phyloP scores from a whole-genome alignment of 1,140 invertebrate species.

The Apis florea region DNA sequence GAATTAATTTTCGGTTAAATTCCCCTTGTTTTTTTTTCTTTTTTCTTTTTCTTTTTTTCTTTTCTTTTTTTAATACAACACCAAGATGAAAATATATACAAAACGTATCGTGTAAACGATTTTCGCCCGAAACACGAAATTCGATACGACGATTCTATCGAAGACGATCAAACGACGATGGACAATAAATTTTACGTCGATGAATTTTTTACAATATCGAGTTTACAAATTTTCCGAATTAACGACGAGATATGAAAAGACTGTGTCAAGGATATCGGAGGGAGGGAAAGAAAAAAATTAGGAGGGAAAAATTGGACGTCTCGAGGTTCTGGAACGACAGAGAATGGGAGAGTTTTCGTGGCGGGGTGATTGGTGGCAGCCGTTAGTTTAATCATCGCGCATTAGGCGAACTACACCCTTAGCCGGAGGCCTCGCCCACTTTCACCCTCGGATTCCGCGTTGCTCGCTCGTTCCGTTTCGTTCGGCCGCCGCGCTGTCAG shows the following conservation, averaged over 20 bases:
- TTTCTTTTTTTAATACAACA: no score
- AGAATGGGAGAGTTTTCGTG: conserved; percentile 73
- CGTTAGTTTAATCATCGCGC: conserved; percentile 81
- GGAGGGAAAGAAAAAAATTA: conserved; percentile 15
- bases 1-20: no score
- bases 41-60: no score
- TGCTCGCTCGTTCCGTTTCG: conserved; percentile 70
- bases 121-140: neutral
- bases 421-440: conserved; percentile 71
- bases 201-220: neutral
- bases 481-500: conserved; percentile 61
- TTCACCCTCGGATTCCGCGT: conserved; percentile 75
- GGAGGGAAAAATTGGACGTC: conserved; percentile 46
- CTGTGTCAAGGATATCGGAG: conserved; percentile 10
- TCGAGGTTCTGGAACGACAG: conserved; percentile 49
- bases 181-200: neutral
- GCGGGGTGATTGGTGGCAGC: conserved; percentile 78
- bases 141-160: neutral
- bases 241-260: neutral
- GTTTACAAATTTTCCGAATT: no score
- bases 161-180: no score
- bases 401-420: conserved; percentile 77
- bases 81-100: no score
- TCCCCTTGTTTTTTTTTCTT: no score
- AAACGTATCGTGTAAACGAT: no score